phyloP scores from a whole-genome alignment of 2,888 invertebrate genomes.

The Dastarcus helophoroides region DNA sequence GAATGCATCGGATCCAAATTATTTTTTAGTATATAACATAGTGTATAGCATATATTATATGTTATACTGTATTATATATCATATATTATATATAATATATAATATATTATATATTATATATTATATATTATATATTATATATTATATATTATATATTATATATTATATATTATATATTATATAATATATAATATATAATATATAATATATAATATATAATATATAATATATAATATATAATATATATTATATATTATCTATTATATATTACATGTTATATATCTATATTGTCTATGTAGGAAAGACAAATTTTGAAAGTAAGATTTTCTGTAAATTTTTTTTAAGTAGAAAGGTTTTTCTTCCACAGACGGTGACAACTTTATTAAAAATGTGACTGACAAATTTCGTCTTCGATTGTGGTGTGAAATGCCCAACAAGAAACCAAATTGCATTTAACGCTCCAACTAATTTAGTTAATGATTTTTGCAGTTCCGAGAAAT shows the following conservation, averaged over 20 bases:
- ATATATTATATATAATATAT: conserved; percentile 1
- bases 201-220: background rate
- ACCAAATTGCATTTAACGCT: too few species aligned
- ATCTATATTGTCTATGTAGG: too few species aligned
- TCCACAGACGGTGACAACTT: too few species aligned
- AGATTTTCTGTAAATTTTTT: too few species aligned
- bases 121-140: conserved; percentile 1
- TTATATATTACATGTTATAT: conserved; percentile 1
- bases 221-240: background rate
- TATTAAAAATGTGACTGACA: too few species aligned
- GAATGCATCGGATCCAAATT: background rate
- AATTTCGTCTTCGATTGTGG: too few species aligned
- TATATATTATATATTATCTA: conserved; percentile 1
- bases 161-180: conserved; percentile 1
- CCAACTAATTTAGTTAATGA: too few species aligned
- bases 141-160: conserved; percentile 1
- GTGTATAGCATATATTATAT: background rate
- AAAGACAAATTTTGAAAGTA: too few species aligned
- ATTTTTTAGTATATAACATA: background rate
- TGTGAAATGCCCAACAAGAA: too few species aligned
- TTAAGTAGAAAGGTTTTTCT: too few species aligned
- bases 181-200: background rate
- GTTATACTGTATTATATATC: conserved; percentile 1
- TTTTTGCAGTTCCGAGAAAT: too few species aligned
- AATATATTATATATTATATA: conserved; percentile 1